Base-by-base conservation (phyloP, 1,140 invertebrate species). In the Drosophila murphyi region DNA sequence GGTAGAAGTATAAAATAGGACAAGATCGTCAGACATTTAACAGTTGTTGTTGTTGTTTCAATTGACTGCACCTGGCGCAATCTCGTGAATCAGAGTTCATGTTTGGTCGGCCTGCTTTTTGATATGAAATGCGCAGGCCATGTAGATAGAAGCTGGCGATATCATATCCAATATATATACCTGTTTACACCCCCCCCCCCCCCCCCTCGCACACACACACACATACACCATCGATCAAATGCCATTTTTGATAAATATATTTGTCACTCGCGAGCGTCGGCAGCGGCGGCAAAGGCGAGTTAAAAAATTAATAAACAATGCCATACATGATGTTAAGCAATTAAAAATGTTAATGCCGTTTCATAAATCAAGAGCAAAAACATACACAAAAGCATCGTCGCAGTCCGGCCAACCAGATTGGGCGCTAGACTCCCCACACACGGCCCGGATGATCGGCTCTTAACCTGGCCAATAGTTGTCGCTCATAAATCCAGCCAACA, bases 281-380 rank as follows among this genome's bases (percentile, higher is more conserved):
- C 75, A 55, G 70, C 62, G 45, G 37, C 52, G 71, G 43, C 48
- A 62, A 60, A 76, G 74, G 59, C 60, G 69, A 78, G 60, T 80
- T 82, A 80, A 89, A 68, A 88, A 85, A 88, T 90, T 85, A 91
- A 91, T 91, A 92, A 92, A 92, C 83, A 92, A 88, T 80, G 76
- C 75, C 87, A 90, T 86, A 92, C 90, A 92, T 76, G 80, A 91
- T 92, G 90, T 92, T 81, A 80, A 78, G 83, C 83, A 92, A 92
- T 92, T 92, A 92, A 92, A 92, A 91, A 92, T 92, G 90, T 92
- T 92, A 92, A 92, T 92, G 85, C 76, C 78, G 12, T 71, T 78
- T 77, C 81, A 91, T 92, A 92, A 92, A 92, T 91, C 86, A 91
- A 89, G 78, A 78, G 74, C 54, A 56, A 3, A 43, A 7, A 43